A percentile compares a stretch with the other conserved stretches of the same genome.
phyloP scores from a whole-genome alignment of 2,797 vertebrate species.

The Hoplostethus atlanticus region DNA sequence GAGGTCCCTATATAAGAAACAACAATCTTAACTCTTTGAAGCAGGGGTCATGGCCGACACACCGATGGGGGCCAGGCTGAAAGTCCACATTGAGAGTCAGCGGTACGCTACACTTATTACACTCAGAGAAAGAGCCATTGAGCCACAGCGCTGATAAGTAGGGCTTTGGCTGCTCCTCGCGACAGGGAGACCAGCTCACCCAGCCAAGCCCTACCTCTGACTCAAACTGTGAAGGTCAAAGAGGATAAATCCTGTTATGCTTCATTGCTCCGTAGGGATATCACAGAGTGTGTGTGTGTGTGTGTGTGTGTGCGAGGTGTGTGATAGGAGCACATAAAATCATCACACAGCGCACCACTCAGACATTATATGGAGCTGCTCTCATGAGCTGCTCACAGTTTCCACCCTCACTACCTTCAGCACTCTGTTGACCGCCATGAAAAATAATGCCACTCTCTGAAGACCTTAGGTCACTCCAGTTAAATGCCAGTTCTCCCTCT shows the following conservation, averaged over 20 bases:
- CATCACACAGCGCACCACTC: constrained; percentile 58
- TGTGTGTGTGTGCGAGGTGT: constrained; percentile 53
- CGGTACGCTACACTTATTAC: constrained; percentile 39
- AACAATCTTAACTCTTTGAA: constrained; percentile 13
- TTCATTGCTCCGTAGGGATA: constrained; percentile 53
- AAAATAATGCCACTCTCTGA: constrained; percentile 61
- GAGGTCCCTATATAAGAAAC: constrained; percentile 14
- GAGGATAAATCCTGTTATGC: constrained; percentile 69
- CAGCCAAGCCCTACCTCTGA: constrained; percentile 42
- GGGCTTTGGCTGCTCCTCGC: constrained; percentile 44
- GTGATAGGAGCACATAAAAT: constrained; percentile 54
- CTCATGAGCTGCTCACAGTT: constrained; percentile 62
- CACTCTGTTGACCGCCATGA: constrained; percentile 59
- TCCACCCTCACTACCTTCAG: constrained; percentile 65
- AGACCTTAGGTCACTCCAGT: constrained; percentile 41
- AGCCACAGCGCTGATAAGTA: constrained; percentile 60
- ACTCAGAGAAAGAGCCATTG: constrained; percentile 55
- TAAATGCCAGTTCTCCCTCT: constrained; percentile 39
- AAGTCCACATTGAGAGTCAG: constrained; percentile 47
- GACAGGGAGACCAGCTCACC: constrained; percentile 58
- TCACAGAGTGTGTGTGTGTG: constrained; percentile 48
- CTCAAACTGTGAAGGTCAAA: constrained; percentile 76
- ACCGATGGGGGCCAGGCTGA: constrained; percentile 18
- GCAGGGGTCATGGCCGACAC: constrained; percentile 32
- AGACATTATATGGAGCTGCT: constrained; percentile 61